phyloP scores from a whole-genome alignment of 2,113 vertebrate species.

The Ophiodon elongatus region DNA sequence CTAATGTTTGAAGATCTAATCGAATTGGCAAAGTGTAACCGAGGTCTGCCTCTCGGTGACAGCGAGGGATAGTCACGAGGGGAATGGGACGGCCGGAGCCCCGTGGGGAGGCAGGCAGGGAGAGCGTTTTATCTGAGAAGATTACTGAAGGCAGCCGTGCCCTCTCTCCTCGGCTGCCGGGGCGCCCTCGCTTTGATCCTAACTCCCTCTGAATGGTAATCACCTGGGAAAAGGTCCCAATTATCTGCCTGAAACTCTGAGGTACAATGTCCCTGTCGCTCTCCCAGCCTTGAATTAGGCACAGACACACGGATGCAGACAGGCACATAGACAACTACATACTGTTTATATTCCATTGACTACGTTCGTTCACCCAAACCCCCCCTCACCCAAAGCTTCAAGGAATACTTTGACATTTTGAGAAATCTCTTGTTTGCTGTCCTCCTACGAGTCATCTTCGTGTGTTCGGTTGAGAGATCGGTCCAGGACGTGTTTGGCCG shows the following conservation, averaged over 20 bases:
- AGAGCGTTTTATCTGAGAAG: constrained; percentile 58
- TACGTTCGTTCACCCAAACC: accelerated
- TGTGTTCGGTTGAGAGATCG: background rate
- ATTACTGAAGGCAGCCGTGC: constrained; percentile 65
- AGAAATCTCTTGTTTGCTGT: background rate
- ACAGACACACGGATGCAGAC: constrained; percentile 37
- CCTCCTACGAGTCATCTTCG: background rate
- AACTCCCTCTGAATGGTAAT: constrained; percentile 76
- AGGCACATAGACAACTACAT: constrained; percentile 23
- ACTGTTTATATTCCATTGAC: background rate
- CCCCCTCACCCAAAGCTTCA: background rate
- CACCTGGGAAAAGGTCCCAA: constrained; percentile 78
- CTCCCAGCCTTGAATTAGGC: constrained; percentile 40
- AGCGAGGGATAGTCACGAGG: constrained; percentile 46
- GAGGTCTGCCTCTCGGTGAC: constrained; percentile 29
- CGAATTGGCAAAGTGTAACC: constrained; percentile 20
- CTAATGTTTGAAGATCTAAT: constrained; percentile 45
- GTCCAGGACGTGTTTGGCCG: background rate
- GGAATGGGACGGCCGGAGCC: constrained; percentile 15
- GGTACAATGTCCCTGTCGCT: constrained; percentile 54
- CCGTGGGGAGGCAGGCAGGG: constrained; percentile 1
- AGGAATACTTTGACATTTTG: background rate
- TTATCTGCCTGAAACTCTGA: constrained; percentile 71
- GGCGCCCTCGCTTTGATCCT: constrained; percentile 71
- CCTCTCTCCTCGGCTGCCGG: constrained; percentile 55